A percentile compares a stretch with the other conserved stretches of the same genome.
These are phyloP conservation scores for Thryonomys swinderianus DNA, from an alignment of 2,113 vertebrate genomes.

Conservation along the genomic window DNA sequence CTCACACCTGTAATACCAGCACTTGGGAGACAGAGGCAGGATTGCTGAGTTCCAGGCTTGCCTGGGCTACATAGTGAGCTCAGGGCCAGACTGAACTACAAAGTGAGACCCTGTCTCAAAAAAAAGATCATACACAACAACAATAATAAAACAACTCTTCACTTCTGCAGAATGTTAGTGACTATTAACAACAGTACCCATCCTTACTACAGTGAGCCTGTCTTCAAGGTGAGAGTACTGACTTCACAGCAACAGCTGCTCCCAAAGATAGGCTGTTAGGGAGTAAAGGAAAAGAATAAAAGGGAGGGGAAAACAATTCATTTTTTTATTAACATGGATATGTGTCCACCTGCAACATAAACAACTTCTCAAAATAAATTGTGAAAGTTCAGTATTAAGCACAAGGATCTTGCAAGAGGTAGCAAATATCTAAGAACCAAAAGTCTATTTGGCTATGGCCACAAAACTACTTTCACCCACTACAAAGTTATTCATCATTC, in stretches of 20 bases:
- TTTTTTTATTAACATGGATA: not conserved
- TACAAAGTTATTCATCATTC: slow-evolving; percentile 16
- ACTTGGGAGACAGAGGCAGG: no score
- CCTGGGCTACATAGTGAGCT: no score
- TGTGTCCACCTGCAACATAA: not conserved
- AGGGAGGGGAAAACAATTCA: not conserved
- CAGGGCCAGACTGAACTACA: no score
- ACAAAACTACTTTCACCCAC: slow-evolving; percentile 12
- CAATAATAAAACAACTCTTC: not conserved
- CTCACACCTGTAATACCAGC: no score
- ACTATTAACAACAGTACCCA: not conserved
- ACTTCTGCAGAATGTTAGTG: not conserved
- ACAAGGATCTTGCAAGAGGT: not conserved
- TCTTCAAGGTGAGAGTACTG: not conserved
- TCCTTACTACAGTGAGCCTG: not conserved
- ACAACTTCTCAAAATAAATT: slow-evolving; percentile 48
- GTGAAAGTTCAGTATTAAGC: not conserved
- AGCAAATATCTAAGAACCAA: not conserved
- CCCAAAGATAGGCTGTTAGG: no score
- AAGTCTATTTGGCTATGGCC: not conserved
- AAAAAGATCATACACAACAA: no score
- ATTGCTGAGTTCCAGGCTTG: no score
- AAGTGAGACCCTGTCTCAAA: no score
- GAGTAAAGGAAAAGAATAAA: slow-evolving; percentile 31
- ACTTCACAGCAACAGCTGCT: no score